These are phyloP conservation scores for Spilosoma lubricipeda DNA, from an alignment of 2,888 invertebrate genomes.

Conservation along the genomic window DNA sequence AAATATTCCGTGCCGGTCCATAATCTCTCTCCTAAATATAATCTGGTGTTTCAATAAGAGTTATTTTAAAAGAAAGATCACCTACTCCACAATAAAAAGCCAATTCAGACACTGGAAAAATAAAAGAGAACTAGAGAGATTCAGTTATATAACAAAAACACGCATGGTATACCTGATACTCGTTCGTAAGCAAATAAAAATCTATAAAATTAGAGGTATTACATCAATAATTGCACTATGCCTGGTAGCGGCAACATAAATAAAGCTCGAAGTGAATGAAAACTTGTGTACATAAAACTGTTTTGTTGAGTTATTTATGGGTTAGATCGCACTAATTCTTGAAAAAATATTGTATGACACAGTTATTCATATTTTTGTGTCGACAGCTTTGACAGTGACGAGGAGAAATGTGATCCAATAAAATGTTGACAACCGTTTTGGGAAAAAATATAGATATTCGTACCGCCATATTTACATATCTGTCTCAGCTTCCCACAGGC, in stretches of 20 bases:
- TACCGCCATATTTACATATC: no score
- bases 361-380: background rate
- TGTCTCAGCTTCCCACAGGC: no score
- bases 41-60: background rate
- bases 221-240: background rate
- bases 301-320: background rate
- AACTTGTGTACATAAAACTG: background rate
- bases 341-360: background rate
- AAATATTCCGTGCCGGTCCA: no score
- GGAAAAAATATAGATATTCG: background rate
- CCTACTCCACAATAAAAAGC: background rate
- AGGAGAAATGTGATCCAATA: background rate
- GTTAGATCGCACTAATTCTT: background rate
- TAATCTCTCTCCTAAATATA: background rate
- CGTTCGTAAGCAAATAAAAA: no score
- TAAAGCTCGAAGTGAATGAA: background rate
- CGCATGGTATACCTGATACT: no score
- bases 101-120: no score
- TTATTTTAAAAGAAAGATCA: background rate
- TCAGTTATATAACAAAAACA: no score
- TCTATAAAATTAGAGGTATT: background rate
- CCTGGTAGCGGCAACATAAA: background rate
- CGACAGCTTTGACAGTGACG: background rate
- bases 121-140: background rate
- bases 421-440: background rate